A percentile compares a stretch with the other conserved stretches of the same genome.
Conservation (phyloP, 2,888 invertebrate genomes). For the Strigamia transsilvanica region DNA sequence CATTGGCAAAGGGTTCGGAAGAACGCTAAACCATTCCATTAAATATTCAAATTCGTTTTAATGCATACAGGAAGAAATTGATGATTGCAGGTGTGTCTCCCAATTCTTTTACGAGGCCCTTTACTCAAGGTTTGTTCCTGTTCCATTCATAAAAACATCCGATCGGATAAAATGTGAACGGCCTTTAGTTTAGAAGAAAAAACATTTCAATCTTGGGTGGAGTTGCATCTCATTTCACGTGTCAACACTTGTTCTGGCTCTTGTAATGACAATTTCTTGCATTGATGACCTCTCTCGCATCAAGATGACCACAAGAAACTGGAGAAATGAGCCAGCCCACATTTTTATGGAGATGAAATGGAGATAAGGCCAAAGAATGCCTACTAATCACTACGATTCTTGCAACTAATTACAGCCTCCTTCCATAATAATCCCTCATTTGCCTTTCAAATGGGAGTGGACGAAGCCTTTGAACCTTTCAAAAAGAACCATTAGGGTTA, state of each 20-base stretch:
- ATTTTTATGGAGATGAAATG: conserved; percentile 21
- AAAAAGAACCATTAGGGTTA: background rate
- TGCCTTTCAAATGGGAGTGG: conserved; percentile 7
- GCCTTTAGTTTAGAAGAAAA: background rate
- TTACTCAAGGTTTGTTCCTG: conserved; percentile 32
- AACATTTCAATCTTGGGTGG: conserved; percentile 27
- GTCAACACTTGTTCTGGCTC: conserved; percentile 19
- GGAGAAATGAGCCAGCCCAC: background rate
- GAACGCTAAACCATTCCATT: background rate
- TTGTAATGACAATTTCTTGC: conserved; percentile 27
- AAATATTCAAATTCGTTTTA: background rate
- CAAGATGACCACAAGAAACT: conserved; percentile 7
- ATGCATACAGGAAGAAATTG: conserved; percentile 18
- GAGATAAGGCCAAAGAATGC: conserved; percentile 8
- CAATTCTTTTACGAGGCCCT: conserved; percentile 36
- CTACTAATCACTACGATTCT: conserved; percentile 12
- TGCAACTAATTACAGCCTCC: conserved; percentile 2
- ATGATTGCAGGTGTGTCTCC: conserved; percentile 17
- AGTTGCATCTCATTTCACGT: conserved; percentile 11
- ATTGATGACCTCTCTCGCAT: conserved; percentile 14
- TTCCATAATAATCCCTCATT: conserved; percentile 10
- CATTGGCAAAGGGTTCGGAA: background rate
- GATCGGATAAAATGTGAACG: conserved; percentile 16
- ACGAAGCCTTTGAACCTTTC: conserved; percentile 6
- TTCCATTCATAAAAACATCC: conserved; percentile 40